A percentile compares a stretch with the other conserved stretches of the same genome.
phyloP scores from a whole-genome alignment of 2,888 invertebrate species.

The Lepidochitona cinerea region DNA sequence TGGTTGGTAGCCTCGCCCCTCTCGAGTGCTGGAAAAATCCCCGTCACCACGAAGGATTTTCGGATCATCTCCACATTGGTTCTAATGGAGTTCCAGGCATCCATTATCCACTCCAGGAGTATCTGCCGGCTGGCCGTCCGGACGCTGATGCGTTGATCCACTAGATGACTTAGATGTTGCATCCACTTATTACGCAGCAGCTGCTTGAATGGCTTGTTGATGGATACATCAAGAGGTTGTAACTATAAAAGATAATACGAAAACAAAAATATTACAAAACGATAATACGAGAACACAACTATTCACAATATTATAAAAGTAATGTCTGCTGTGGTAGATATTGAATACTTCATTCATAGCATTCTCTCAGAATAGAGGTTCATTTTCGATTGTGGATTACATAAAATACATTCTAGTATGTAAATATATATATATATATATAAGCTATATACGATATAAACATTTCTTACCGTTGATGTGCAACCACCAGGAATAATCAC shows the following conservation, averaged over 20 bases:
- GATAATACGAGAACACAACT: too few species aligned
- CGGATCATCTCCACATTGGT: neutral
- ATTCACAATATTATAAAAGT: too few species aligned
- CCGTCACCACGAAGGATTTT: neutral
- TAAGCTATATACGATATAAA: neutral
- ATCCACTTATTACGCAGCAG: neutral
- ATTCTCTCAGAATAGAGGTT: too few species aligned
- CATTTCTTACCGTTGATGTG: too few species aligned
- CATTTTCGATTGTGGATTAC: too few species aligned
- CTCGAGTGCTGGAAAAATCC: neutral
- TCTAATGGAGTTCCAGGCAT: neutral
- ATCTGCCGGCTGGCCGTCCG: neutral
- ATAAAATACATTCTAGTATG: too few species aligned
- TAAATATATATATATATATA: neutral
- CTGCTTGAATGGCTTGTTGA: neutral
- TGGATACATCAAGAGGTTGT: neutral
- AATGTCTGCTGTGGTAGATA: too few species aligned
- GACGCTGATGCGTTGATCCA: neutral
- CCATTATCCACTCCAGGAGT: neutral
- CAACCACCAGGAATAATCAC: neutral
- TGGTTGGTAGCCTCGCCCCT: too few species aligned
- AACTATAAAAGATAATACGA: neutral
- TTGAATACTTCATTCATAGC: too few species aligned
- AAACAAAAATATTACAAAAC: too few species aligned
- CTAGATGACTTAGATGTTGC: neutral